phyloP scores from a whole-genome alignment of 2,888 invertebrate species.

The Actias luna region DNA sequence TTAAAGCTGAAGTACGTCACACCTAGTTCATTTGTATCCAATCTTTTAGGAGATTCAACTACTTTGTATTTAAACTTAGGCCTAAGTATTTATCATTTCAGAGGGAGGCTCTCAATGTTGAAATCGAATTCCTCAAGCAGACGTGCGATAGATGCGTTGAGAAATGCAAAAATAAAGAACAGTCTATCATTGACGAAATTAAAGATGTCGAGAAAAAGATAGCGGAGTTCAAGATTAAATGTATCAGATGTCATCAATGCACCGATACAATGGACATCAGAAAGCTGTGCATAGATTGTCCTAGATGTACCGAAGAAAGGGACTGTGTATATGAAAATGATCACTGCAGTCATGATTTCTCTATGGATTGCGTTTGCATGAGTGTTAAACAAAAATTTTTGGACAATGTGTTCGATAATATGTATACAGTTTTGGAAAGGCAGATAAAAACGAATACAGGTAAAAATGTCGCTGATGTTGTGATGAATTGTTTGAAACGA shows the following conservation, averaged over 20 bases:
- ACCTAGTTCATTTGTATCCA: neutral
- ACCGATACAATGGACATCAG: conserved; percentile 57
- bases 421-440: conserved; percentile 64
- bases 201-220: conserved; percentile 49
- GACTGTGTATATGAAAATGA: conserved; percentile 49
- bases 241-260: conserved; percentile 53
- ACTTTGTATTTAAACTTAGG: too few species aligned
- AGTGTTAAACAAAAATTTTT: conserved; percentile 61
- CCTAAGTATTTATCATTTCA: conserved; percentile 34
- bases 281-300: conserved; percentile 64
- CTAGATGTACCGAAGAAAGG: conserved; percentile 51
- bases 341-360: conserved; percentile 47
- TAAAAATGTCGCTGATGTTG: conserved; percentile 55
- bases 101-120: conserved; percentile 53
- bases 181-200: conserved; percentile 47
- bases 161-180: conserved; percentile 55
- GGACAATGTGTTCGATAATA: conserved; percentile 72
- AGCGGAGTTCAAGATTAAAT: conserved; percentile 39
- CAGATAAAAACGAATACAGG: conserved; percentile 51
- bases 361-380: conserved; percentile 61
- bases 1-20: conserved; percentile 55
- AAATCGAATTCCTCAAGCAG: conserved; percentile 53
- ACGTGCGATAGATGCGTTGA: conserved; percentile 52
- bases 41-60: too few species aligned
- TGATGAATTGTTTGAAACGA: conserved; percentile 51